A percentile compares a stretch with the other conserved stretches of the same genome.
Evolutionary conservation across 2,888 invertebrate genomes (phyloP).

Genomic region (Lacanobia wlatinum): DNA sequence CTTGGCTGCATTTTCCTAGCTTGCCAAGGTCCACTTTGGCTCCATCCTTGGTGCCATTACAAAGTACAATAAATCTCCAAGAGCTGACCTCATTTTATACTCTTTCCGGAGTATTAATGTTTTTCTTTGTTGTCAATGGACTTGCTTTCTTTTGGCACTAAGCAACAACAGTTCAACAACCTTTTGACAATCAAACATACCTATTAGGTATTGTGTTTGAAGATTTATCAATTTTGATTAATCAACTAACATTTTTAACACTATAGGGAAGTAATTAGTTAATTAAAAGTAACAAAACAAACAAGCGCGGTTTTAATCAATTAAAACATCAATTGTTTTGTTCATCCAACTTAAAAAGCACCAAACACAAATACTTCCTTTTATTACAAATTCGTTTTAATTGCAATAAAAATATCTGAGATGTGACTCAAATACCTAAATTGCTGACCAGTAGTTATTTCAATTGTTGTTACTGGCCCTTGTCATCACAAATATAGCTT

Average conservation of each 20-base stretch:
- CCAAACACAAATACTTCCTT: not conserved
- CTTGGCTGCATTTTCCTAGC: slow-evolving; percentile 15
- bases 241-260: not conserved
- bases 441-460: slow-evolving; percentile 38
- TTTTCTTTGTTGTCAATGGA: not conserved
- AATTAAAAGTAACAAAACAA: not conserved
- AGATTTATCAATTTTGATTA: not conserved
- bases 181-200: slow-evolving; percentile 13
- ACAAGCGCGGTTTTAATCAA: not conserved
- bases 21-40: not conserved
- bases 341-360: not conserved
- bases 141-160: not conserved
- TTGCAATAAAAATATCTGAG: slow-evolving; percentile 10
- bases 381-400: slow-evolving; percentile 8
- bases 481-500: slow-evolving; percentile 30
- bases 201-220: not conserved
- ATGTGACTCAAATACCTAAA: slow-evolving; percentile 30
- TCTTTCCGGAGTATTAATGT: slow-evolving; percentile 8
- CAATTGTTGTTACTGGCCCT: slow-evolving; percentile 50
- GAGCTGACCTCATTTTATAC: slow-evolving; percentile 8
- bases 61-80: slow-evolving; percentile 2
- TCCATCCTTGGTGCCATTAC: slow-evolving; percentile 9
- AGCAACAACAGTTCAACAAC: slow-evolving; percentile 20
- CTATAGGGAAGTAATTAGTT: not conserved
- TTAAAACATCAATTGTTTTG: not conserved